Percentiles rank a stretch among this genome's conserved stretches.
These are phyloP conservation scores for Stichodactyla helianthus DNA, from an alignment of 64 coral and sea anemone genomes.

Conservation along the genomic window DNA sequence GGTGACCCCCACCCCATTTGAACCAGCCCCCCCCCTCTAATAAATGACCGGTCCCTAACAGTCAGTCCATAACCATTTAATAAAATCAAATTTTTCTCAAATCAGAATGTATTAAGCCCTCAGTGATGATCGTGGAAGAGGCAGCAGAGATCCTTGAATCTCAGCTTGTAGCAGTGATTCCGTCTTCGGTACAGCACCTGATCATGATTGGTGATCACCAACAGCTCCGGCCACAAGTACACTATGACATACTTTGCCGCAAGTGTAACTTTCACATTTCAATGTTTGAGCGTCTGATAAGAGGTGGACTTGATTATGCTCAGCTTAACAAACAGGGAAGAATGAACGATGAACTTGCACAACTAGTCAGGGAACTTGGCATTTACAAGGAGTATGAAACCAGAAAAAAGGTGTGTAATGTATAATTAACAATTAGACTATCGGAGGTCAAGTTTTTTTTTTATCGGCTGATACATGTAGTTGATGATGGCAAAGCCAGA, in stretches of 20 bases:
- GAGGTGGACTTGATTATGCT: slow-evolving; percentile 27
- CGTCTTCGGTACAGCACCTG: slow-evolving; percentile 62
- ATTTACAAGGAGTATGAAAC: slow-evolving; percentile 56
- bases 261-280: slow-evolving; percentile 55
- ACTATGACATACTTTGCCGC: slow-evolving; percentile 44
- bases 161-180: slow-evolving; percentile 66
- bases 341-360: slow-evolving; percentile 76
- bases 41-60: no score
- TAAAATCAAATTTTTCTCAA: neutral
- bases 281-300: slow-evolving; percentile 81
- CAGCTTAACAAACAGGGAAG: slow-evolving; percentile 65
- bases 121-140: slow-evolving; percentile 85
- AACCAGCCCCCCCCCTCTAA: no score
- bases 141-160: slow-evolving; percentile 85
- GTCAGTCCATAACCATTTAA: no score
- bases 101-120: slow-evolving; percentile 43
- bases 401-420: slow-evolving; percentile 41
- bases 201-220: slow-evolving; percentile 89
- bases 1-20: no score
- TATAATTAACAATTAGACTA: neutral
- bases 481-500: no score
- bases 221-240: slow-evolving; percentile 60
- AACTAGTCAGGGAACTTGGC: slow-evolving; percentile 37
- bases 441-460: neutral
- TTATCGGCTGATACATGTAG: no score